Base-by-base conservation (phyloP, 1,140 invertebrate species). In the Olivierus martensii region DNA sequence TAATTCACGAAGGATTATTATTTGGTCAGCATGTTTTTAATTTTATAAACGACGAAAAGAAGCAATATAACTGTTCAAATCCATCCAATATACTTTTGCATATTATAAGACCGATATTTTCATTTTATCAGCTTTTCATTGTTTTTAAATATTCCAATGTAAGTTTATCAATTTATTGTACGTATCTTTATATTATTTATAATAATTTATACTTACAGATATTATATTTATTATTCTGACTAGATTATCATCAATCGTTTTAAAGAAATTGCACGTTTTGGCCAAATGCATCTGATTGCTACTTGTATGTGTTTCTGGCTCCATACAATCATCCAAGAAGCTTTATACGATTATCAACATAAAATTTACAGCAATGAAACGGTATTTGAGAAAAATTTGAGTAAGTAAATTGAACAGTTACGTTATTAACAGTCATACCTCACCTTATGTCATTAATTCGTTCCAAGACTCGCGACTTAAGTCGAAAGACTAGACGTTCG, bases 91-190 rank as follows among this genome's bases (percentile, higher is more conserved):
- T 79, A 14, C 58, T 75, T 22, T 63, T 78, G 15, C 77, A 81
- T 55, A 63, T 82, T 17, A 59, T 82, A 14, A 75, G 77, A 59
- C 80, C 80, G 0, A 62, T 79, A 3, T 83, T 81, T 66, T 80
- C 79, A 21, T 81, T 83, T 60, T 67, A 80, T 35, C 76, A 82
- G 56, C 69, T 83, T 2, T 83, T 77, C 66, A 81, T 84, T 61
- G 77, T 81, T 53, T 83, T 83, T 66, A 84, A 84, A 66, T 83
- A 82, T 64, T 82, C 80, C 3, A 83, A 83, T 62, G 79, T 83
- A 65, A 79, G 77, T 57, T n/a, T 18, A 7, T 43, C 7, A 51
- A 5, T 14, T 49, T 49, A 36, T 17, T 15, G 12, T 48, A 49
- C 9, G 17, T 14, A 10, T 49, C 12, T 22, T n/a, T 0, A 36